phyloP scores from a whole-genome alignment of 1,140 invertebrate genomes.

The Meloidogyne floridensis region DNA sequence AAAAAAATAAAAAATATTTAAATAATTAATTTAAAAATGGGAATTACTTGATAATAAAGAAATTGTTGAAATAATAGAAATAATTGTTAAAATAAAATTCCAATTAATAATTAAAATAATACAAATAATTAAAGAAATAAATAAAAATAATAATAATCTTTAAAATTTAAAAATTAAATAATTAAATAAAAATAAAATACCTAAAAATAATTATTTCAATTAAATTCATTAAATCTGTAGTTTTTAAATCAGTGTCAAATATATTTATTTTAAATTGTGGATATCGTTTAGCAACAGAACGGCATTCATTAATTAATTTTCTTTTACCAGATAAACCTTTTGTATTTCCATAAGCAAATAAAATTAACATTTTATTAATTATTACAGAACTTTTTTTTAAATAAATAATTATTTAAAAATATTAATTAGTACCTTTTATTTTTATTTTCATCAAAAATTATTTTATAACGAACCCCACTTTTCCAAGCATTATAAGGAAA shows the following conservation, averaged over 20 bases:
- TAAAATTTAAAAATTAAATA: not conserved
- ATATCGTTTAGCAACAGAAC: constrained; percentile 36
- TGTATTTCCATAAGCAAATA: constrained; percentile 48
- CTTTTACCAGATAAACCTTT: constrained; percentile 42
- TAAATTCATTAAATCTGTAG: constrained; percentile 13
- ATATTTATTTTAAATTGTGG: constrained; percentile 36
- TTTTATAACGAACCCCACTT: constrained; percentile 34
- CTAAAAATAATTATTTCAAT: not conserved
- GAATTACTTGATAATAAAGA: not conserved
- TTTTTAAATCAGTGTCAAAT: constrained; percentile 47
- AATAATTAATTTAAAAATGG: not conserved
- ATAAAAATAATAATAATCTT: not conserved
- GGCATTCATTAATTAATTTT: constrained; percentile 38
- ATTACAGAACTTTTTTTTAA: constrained; percentile 22
- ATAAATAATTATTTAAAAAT: not conserved
- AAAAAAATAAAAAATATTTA: not conserved
- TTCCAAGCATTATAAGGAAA: constrained; percentile 53
- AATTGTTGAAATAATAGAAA: not conserved
- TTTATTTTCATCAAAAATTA: not conserved
- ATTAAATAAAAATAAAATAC: not conserved
- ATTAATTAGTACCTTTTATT: not conserved
- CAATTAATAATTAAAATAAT: not conserved
- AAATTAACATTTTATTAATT: constrained; percentile 44
- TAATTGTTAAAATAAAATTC: not conserved
- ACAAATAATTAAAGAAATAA: not conserved